Percentiles rank a stretch among this genome's conserved stretches.
Conservation (phyloP, 2,888 invertebrate genomes). For the Rhagonycha lutea region DNA sequence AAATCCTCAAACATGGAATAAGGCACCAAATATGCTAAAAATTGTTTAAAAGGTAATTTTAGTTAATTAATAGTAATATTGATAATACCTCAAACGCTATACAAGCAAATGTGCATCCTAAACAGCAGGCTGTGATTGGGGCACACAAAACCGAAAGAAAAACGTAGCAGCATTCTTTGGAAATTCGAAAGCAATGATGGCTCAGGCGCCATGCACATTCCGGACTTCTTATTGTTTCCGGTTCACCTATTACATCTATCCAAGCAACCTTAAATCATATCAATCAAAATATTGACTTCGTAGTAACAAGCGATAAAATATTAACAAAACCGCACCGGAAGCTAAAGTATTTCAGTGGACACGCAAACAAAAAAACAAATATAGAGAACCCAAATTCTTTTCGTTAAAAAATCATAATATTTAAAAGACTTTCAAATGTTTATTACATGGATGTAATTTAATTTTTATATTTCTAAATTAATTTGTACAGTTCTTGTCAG, state of each 20-base stretch:
- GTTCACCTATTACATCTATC: conserved; percentile 74
- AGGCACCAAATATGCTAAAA: conserved; percentile 77
- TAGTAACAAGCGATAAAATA: conserved; percentile 6
- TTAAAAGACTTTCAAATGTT: background rate
- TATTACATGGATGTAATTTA: background rate
- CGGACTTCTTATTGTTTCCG: conserved; percentile 69
- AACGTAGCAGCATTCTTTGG: conserved; percentile 73
- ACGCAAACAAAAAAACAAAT: background rate
- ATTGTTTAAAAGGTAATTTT: background rate
- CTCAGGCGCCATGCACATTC: conserved; percentile 74
- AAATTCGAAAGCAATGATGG: conserved; percentile 65
- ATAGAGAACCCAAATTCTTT: background rate
- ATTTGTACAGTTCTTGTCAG: no score
- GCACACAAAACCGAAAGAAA: conserved; percentile 68
- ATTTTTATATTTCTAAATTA: no score
- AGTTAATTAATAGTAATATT: background rate
- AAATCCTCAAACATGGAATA: conserved; percentile 67
- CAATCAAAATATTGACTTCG: background rate
- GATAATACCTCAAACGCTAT: conserved; percentile 67
- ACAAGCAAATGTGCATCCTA: conserved; percentile 71
- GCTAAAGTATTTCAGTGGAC: background rate
- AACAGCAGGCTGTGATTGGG: conserved; percentile 68
- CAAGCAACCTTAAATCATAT: conserved; percentile 65
- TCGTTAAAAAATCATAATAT: background rate
- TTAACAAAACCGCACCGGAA: conserved; percentile 10